Conservation (phyloP, 2,888 invertebrate species). For the Steinernema hermaphroditum region DNA sequence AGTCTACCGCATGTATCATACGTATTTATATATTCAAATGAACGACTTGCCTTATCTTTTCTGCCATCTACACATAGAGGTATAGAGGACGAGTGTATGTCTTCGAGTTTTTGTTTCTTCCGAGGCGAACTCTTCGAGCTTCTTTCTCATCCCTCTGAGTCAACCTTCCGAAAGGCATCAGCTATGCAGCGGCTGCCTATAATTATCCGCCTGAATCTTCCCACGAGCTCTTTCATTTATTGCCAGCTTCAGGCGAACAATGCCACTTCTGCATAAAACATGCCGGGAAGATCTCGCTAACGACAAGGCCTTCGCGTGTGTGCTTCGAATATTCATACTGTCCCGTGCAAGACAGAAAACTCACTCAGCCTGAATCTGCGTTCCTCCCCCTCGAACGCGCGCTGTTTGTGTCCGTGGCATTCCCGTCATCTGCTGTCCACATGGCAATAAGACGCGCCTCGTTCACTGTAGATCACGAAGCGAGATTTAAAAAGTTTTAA, state of each 20-base stretch:
- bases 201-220: conserved; percentile 30
- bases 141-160: conserved; percentile 9
- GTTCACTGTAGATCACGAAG: neutral
- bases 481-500: neutral
- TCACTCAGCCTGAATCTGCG: neutral
- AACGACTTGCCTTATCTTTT: too few relatives aligned
- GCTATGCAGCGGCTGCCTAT: conserved; percentile 28
- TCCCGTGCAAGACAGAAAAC: neutral
- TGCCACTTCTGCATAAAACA: conserved; percentile 29
- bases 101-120: too few relatives aligned
- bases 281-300: conserved; percentile 10
- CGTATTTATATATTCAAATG: neutral
- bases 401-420: neutral
- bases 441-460: neutral
- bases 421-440: conserved; percentile 9
- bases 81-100: too few relatives aligned
- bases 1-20: conserved; percentile 3
- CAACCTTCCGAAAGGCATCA: conserved; percentile 22
- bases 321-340: conserved; percentile 16
- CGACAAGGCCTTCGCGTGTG: neutral
- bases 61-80: too few relatives aligned
- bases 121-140: neutral
- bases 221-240: conserved; percentile 30
- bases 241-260: conserved; percentile 26
- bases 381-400: neutral